Base-by-base conservation (phyloP, 2,113 vertebrate species). In the Apodemus sylvaticus region DNA sequence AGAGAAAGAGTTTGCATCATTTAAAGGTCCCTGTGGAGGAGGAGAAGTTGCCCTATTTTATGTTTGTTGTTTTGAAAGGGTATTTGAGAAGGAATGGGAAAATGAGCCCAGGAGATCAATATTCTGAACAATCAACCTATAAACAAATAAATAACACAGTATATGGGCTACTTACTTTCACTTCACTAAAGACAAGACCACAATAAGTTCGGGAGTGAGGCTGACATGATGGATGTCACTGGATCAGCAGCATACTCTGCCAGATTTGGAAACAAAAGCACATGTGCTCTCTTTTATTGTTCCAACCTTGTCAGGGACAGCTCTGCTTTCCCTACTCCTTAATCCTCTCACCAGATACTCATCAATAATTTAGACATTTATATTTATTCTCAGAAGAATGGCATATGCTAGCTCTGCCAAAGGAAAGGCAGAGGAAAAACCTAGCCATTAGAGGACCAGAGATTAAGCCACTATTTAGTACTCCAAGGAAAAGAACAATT, bases 71-170 rank as follows among this genome's bases (percentile, higher is more conserved):
- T 97, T 95, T 97, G 96, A 96, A 97, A 97, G 92, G 71, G 55
- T 93, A 86, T 96, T 96, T 96, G 94, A 95, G 82, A 90, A 92
- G 92, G 90, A 91, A 95, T 89, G 68, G 42, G 68, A 83, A 98
- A 96, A 96, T 95, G 95, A 93, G 91, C 86, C 94, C 96, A 60
- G 36, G 95, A 96, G 96, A 97, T 97, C 96, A 95, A 97, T 97
- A 97, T 94, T 95, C 96, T 93, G 89, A 96, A 94, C 94, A 97
- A 97, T 98, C 97, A 97, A 95, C 94, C 97, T 96, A 96, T 96
- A 97, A 97, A 95, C 94, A 97, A 96, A 97, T 98, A 98, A 97
- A 97, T 96, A 97, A 94, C 89, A 85, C 60, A 66, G 90, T 86
- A 92, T 90, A 96, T 94, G 82, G 77, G 94, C 94, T 89, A 96